These are phyloP conservation scores for Rynchops niger DNA, from an alignment of 2,113 vertebrate genomes.

Conservation along the genomic window DNA sequence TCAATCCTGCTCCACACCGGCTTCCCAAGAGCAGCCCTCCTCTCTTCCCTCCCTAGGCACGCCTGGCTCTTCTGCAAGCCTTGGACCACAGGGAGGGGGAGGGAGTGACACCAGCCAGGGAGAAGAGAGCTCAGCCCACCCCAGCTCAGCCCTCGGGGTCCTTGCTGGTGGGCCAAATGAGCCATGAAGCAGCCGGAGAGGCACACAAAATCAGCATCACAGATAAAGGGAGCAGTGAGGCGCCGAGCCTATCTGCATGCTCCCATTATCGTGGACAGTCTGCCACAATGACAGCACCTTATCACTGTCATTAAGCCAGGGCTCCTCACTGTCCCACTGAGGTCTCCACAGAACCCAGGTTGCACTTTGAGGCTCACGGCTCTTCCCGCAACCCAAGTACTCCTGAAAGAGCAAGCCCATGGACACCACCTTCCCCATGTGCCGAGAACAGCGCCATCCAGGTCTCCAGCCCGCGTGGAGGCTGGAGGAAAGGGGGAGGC, in stretches of 20 bases:
- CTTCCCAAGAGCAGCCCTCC: background rate
- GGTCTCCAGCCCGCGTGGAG: background rate
- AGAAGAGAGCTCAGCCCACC: background rate
- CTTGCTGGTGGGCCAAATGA: background rate
- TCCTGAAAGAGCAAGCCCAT: background rate
- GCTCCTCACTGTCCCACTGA: background rate
- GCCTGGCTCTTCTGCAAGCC: background rate
- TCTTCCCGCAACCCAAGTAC: background rate
- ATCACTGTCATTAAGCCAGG: background rate
- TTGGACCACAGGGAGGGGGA: background rate
- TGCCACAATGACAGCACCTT: background rate
- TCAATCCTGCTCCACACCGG: background rate
- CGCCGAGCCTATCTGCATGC: background rate
- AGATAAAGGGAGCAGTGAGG: fast-evolving
- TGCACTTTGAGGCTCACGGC: background rate
- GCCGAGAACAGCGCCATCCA: fast-evolving
- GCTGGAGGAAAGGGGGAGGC: background rate
- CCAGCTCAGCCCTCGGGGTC: background rate
- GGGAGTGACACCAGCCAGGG: background rate
- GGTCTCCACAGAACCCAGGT: background rate
- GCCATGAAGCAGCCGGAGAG: background rate
- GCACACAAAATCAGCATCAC: background rate
- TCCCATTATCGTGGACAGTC: fast-evolving
- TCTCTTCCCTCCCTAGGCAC: background rate
- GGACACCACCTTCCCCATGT: background rate